phyloP scores from a whole-genome alignment of 2,797 vertebrate species.

The Triplophysa bombifrons region DNA sequence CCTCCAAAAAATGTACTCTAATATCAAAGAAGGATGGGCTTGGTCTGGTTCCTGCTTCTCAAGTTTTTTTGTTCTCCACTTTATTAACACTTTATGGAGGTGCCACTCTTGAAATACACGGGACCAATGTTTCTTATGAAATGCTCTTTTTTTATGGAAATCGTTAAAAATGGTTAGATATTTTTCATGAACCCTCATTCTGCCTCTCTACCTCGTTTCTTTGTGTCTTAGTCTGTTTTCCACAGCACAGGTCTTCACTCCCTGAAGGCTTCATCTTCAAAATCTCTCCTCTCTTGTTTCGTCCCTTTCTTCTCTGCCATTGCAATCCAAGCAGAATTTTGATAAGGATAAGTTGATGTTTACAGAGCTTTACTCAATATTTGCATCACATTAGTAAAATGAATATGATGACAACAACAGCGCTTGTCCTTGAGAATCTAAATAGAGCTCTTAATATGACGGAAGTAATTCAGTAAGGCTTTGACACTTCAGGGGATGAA shows the following conservation, averaged over 20 bases:
- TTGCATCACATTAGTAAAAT: conserved; percentile 14
- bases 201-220: not conserved
- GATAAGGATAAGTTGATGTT: conserved; percentile 23
- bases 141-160: too few species aligned
- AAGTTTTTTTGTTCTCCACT: not conserved
- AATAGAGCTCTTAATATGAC: conserved; percentile 33
- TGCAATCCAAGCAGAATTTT: conserved; percentile 22
- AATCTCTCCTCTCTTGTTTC: not conserved
- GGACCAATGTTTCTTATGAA: too few species aligned
- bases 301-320: conserved; percentile 12
- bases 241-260: conserved; percentile 17
- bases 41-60: not conserved
- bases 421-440: conserved; percentile 34
- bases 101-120: too few species aligned
- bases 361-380: conserved; percentile 22
- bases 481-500: conserved; percentile 20
- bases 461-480: conserved; percentile 19
- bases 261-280: conserved; percentile 11
- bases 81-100: not conserved
- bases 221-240: conserved; percentile 5
- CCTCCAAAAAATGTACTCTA: not conserved
- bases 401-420: conserved; percentile 11
- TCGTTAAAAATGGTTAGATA: not conserved
- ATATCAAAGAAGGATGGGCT: not conserved
- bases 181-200: not conserved